Base-by-base conservation (phyloP, 2,888 invertebrate species). In the Rugalucina vietnamica region DNA sequence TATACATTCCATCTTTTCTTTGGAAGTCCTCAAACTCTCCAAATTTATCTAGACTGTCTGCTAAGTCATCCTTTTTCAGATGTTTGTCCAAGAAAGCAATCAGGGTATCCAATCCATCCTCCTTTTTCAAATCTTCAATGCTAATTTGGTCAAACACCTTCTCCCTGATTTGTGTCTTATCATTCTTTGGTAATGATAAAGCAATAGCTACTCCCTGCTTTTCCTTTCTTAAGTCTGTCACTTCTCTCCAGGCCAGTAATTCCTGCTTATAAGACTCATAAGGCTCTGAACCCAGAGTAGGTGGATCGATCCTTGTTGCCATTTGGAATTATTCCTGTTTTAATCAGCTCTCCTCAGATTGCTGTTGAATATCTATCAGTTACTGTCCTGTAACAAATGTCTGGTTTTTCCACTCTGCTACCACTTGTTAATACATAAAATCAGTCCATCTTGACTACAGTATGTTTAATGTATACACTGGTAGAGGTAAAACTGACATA, bases 141-240 rank as follows among this genome's bases (percentile, higher is more conserved):
- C 32, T 70, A 1, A 87, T 50, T 29, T 85, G 80, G 54, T 87
- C 83, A 81, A 84, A 84, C 10, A 85, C 88, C 73, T 83, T 87
- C 73, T 86, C 81, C 69, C 85, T 72, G 4, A 83, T 86, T 69
- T 54, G 69, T 10, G 49, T 69, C 60, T 87, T 77, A 78, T 85
- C 76, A 50, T 83, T 69, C 72, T 89, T 77, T 49, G 87, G 86
- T 27, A 89, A 72, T 24, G 81, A 73, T 18, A 89, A 73, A 27
- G 88, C 89, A 70, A 89, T 81, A 34, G 76, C 88, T 32, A 88
- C 81, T 50, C 85, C 80, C 74, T 75, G 78, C 54, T 89, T 87
- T 34, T 77, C 50, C 71, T 82, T 82, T 37, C 50, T 76, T 36
- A 86, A 43, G 27, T 87, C 84, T 32, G 87, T 88, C 24, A 84